These are phyloP conservation scores for Pseudobourletiella spinata DNA, from an alignment of 1,140 invertebrate genomes.

Conservation along the genomic window DNA sequence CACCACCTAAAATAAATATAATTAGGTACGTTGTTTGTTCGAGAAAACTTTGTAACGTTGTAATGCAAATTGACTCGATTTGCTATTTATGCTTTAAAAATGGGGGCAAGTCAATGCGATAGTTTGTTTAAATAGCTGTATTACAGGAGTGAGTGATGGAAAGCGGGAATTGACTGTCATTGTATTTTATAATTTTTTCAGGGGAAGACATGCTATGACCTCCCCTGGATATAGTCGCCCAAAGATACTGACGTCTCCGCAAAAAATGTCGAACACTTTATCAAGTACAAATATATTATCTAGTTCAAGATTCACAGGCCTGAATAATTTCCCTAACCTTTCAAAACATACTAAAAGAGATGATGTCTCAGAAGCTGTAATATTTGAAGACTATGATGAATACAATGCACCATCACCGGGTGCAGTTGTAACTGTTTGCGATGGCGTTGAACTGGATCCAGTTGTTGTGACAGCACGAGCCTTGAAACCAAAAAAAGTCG, in stretches of 20 bases:
- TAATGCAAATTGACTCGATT: too few species aligned
- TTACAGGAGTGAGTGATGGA: neutral
- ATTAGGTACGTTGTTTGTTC: conserved; percentile 16
- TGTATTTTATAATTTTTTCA: neutral
- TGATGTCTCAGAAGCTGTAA: neutral
- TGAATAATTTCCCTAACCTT: neutral
- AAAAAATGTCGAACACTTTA: neutral
- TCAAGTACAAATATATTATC: neutral
- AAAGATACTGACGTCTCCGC: neutral
- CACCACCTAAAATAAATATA: conserved; percentile 26
- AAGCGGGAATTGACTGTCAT: neutral
- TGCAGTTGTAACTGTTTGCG: conserved; percentile 4
- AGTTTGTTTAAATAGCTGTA: neutral
- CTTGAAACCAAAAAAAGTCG: neutral
- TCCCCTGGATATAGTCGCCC: neutral
- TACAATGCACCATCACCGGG: neutral
- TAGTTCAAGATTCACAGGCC: neutral
- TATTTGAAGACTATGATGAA: conserved; percentile 5
- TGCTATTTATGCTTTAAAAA: too few species aligned
- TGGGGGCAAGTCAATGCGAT: too few species aligned
- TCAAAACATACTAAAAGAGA: neutral
- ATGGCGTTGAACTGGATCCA: neutral
- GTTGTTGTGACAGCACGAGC: neutral
- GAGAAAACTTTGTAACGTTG: neutral
- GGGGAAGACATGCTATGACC: neutral